These are phyloP conservation scores for Microvelia longipes DNA, from an alignment of 1,140 invertebrate species.

Conservation along the genomic window DNA sequence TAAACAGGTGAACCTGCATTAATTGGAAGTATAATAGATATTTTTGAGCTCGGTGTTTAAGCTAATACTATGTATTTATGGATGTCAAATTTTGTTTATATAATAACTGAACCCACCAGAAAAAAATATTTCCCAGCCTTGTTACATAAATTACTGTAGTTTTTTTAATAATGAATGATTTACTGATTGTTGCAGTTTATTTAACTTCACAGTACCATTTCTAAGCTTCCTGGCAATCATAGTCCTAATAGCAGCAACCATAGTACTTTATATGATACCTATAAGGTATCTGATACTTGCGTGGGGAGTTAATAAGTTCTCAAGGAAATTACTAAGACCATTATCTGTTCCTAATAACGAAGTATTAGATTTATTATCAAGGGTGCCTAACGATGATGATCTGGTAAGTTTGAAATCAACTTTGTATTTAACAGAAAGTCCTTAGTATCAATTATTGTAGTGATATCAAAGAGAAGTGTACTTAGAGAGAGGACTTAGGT, in stretches of 20 bases:
- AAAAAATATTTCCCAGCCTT: background rate
- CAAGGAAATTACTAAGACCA: conserved; percentile 79
- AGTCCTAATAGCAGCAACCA: conserved; percentile 45
- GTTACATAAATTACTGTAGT: background rate
- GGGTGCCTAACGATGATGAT: conserved; percentile 90
- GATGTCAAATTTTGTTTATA: background rate
- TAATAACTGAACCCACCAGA: background rate
- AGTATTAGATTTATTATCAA: conserved; percentile 82
- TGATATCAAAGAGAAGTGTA: no score
- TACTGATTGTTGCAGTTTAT: conserved; percentile 50
- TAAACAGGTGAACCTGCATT: no score
- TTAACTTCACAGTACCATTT: conserved; percentile 95
- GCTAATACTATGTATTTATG: no score
- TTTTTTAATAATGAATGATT: background rate
- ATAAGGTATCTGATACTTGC: conserved; percentile 77
- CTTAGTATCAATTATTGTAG: no score
- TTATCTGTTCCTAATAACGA: conserved; percentile 96
- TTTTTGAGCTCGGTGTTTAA: no score
- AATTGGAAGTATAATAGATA: no score
- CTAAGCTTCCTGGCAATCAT: conserved; percentile 82
- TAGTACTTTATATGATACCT: conserved; percentile 81
- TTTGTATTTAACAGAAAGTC: no score
- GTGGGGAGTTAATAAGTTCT: conserved; percentile 98
- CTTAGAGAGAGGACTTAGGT: no score
- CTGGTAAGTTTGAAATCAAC: conserved; percentile 60